phyloP scores from a whole-genome alignment of 2,888 invertebrate genomes.

The Plagodis pulveraria region DNA sequence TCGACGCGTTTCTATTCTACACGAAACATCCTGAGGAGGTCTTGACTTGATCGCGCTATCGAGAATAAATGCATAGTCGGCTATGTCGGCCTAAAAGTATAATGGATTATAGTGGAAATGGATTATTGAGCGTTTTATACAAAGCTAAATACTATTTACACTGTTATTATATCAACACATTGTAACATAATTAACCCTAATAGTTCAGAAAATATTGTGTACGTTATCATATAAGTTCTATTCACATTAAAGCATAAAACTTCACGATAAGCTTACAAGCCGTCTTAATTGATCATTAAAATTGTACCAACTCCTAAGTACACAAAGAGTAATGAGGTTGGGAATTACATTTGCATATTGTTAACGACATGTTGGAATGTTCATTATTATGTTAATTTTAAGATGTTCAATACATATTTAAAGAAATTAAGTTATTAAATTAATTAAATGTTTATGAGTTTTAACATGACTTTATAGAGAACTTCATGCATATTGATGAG shows the following conservation, averaged over 20 bases:
- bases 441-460: slow-evolving; percentile 9
- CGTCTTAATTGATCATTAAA: not conserved
- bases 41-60: no score
- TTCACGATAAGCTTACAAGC: not conserved
- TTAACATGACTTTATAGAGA: not conserved
- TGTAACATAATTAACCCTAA: no score
- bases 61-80: no score
- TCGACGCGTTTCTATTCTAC: no score
- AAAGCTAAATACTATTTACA: no score
- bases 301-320: not conserved
- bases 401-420: slow-evolving; percentile 6
- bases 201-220: no score
- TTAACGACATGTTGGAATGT: slow-evolving; percentile 3
- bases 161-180: no score
- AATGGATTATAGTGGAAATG: no score
- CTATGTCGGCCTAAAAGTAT: no score
- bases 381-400: slow-evolving; percentile 1
- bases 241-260: not conserved
- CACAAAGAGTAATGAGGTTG: not conserved
- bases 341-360: slow-evolving; percentile 1
- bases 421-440: slow-evolving; percentile 4
- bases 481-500: no score
- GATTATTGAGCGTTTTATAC: no score
- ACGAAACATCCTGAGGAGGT: no score
- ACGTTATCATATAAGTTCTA: not conserved